Conservation (phyloP, 2,797 vertebrate genomes). For the Thripadectes ignobilis region DNA sequence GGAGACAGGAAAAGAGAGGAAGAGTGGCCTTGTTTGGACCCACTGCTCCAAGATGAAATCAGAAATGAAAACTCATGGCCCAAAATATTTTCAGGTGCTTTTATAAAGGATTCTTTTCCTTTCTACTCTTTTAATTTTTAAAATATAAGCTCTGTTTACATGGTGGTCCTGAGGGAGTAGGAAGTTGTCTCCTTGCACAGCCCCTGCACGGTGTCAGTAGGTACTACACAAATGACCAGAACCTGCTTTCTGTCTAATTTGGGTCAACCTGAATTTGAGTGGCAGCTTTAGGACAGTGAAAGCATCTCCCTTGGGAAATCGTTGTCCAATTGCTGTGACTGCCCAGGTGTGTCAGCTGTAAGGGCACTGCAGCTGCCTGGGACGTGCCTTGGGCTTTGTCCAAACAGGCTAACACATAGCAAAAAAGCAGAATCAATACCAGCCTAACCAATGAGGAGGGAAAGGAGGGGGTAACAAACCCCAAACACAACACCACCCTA, state of each 20-base stretch:
- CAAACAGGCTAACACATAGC: fast-evolving
- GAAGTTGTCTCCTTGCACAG: background rate
- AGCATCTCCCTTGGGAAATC: background rate
- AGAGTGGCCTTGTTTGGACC: background rate
- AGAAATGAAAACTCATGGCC: background rate
- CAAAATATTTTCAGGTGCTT: background rate
- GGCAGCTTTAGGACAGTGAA: background rate
- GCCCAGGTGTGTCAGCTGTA: fast-evolving
- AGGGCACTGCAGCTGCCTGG: background rate
- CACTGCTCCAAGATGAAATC: background rate
- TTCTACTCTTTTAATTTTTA: background rate
- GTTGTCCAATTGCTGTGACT: fast-evolving
- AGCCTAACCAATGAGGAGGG: background rate
- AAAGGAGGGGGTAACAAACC: background rate
- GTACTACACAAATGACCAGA: background rate
- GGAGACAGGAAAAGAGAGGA: background rate
- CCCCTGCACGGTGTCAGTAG: fast-evolving
- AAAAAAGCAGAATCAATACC: too few relatives aligned
- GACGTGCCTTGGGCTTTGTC: background rate
- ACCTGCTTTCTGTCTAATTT: background rate
- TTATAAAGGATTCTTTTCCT: background rate
- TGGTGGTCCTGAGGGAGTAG: background rate
- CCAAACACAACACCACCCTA: background rate
- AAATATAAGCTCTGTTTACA: background rate
- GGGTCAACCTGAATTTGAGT: background rate